Conservation (phyloP, 2,888 invertebrate species). For the Meghimatium bilineatum region DNA sequence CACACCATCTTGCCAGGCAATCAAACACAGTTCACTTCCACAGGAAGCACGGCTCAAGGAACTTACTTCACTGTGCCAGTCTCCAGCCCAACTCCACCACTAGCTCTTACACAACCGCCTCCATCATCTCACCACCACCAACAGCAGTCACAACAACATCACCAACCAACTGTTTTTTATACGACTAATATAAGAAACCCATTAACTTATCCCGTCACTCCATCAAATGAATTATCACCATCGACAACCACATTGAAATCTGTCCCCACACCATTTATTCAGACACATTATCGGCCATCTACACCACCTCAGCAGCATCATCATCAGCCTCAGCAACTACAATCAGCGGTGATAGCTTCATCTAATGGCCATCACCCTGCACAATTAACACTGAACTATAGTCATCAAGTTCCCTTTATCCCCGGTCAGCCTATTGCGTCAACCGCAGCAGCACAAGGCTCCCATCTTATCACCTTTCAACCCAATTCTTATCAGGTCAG, state of each 20-base stretch:
- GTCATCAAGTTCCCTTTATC: conserved; percentile 30
- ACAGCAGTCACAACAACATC: conserved; percentile 34
- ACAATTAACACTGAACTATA: conserved; percentile 43
- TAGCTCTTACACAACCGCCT: conserved; percentile 22
- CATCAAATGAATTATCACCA: conserved; percentile 22
- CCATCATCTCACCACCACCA: conserved; percentile 32
- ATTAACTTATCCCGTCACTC: conserved; percentile 12
- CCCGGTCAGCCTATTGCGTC: conserved; percentile 20
- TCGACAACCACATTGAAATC: conserved; percentile 21
- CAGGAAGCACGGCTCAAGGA: conserved; percentile 25
- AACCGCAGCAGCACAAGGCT: conserved; percentile 7
- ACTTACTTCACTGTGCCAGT: conserved; percentile 37
- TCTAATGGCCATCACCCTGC: conserved; percentile 38
- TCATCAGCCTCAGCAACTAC: conserved; percentile 26
- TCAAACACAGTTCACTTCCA: conserved; percentile 27
- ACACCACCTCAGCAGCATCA: conserved; percentile 42
- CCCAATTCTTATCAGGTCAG: conserved; percentile 31
- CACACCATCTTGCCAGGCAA: conserved; percentile 10
- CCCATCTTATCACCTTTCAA: conserved; percentile 26
- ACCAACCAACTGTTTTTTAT: conserved; percentile 42
- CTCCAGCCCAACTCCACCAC: conserved; percentile 34
- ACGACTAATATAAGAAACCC: conserved; percentile 32
- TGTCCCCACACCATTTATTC: conserved; percentile 10
- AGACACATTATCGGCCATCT: conserved; percentile 25
- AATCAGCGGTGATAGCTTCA: not conserved